Evolutionary conservation across 2,113 vertebrate species (phyloP), one percentile per base, ranked within the genome.

Genomic region (Archilochus colubris): DNA sequence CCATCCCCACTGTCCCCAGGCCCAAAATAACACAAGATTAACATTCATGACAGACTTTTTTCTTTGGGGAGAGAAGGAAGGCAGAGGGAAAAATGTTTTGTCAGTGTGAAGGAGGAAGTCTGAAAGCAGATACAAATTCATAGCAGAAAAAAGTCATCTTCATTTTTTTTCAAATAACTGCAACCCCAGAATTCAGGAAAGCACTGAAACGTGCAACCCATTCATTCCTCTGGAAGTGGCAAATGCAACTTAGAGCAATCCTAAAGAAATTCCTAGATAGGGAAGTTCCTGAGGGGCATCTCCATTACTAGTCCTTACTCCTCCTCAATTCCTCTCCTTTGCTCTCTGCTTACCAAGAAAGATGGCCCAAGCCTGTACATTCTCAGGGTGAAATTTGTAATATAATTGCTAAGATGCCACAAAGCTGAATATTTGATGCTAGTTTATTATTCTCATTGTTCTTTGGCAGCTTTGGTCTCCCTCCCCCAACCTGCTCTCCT

Each of bases 341-440:
- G 38, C 54, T 76, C 22, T 79, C 67, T 0, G 0, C 14, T 82
- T 55, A 86, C 51, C 50, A 51, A 58, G 25, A 76, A 28, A 74
- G 31, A 24, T 38, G 59, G 59, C 57, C 46, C 72, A 63, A 70
- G 64, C 21, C 44, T 80, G 82, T 28, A 44, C 24, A 63, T 69
- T 69, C 30, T 74, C 28, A 48, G 22, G 40, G 24, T 77, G 48
- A 91, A 93, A 91, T 95, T 62, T 51, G 24, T 81, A 63, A 80
- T 43, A 78, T 19, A 78, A 93, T 86, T 79, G 78, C 38, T 53
- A 88, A 93, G 63, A 90, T 44, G 61, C 40, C 53, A 86, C 27
- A 83, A 88, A 91, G 64, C 79, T 75, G 76, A 78, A 88, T 82
- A 93, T 83, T 68, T 86, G 55, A 92, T 79, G 67, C 24, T 66